Evolutionary conservation across 2,113 vertebrate species (phyloP), one percentile per base, ranked within the genome.

Genomic region (Upupa epops): DNA sequence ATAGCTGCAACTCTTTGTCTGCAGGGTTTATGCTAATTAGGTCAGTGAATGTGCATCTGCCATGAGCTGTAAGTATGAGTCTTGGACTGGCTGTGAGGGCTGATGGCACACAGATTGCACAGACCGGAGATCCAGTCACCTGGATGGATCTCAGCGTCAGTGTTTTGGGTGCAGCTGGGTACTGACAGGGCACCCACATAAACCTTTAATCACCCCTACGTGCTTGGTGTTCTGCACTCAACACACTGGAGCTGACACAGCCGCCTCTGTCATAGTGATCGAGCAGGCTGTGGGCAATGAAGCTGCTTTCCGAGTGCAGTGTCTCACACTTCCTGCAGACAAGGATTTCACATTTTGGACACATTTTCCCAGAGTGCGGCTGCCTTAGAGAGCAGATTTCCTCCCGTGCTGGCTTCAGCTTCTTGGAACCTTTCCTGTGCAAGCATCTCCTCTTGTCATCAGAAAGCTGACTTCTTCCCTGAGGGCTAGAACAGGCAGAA

Each of bases 231-330:
- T n/a, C 24, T 17, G 56, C 52, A 24, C 1, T 75, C 42, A 68
- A 8, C 4, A 3, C 36, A 4, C 34, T 25, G 4, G 72, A 61
- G 61, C 54, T 17, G 51, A 40, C 1, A 0, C 4, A 76, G n/a
- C 26, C 49, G 58, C 88, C 96, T 49, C 58, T n/a, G 77, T 97
- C 97, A 3, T 97, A 97, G 84, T 97, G 97, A 31, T 97, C 97
- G 0, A 97, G 86, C 72, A 97, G 93, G 82, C 97, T 97, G 89
- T 97, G 97, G 24, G 97, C 96, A 51, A 97, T 97, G 85, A 97
- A 97, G 64, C 84, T 70, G 55, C 95, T 75, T 26, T 95, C 89
- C 2, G 96, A 96, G n/a, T 97, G 97, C 73, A 97, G 91, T 1
- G 96, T 96, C 32, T 96, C 94, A 13, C 97, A 97, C 25, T 86